Evolutionary conservation across 2,888 invertebrate genomes (phyloP).

Genomic region (Drosophila mimetica): DNA sequence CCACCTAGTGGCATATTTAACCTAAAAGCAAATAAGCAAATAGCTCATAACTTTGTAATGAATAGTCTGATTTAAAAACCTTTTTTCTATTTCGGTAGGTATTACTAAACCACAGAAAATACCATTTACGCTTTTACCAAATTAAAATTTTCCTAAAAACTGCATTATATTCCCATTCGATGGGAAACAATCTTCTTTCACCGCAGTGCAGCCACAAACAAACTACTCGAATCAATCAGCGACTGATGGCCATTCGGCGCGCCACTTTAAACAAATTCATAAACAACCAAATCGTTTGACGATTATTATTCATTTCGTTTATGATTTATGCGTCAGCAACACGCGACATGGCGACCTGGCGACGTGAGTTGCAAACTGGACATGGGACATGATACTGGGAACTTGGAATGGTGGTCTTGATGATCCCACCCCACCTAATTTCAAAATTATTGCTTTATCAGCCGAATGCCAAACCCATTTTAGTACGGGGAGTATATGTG

Average conservation of each 20-base stretch:
- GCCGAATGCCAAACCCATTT: constrained; percentile 37
- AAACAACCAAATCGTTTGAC: constrained; percentile 78
- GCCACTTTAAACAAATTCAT: constrained; percentile 79
- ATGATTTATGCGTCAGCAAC: constrained; percentile 75
- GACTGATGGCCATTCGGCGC: constrained; percentile 55
- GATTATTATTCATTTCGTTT: constrained; percentile 54
- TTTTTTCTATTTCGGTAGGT: too few species aligned
- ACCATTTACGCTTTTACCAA: too few species aligned
- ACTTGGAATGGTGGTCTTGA: not conserved
- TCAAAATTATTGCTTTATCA: constrained; percentile 53
- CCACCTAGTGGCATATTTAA: too few species aligned
- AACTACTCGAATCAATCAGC: constrained; percentile 69
- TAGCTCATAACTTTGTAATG: too few species aligned
- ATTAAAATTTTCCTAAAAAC: too few species aligned
- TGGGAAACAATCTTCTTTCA: too few species aligned
- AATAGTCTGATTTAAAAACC: too few species aligned
- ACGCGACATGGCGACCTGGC: constrained; percentile 63
- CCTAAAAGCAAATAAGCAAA: too few species aligned
- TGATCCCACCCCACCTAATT: constrained; percentile 27
- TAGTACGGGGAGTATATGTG: constrained; percentile 40
- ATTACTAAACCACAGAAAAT: too few species aligned
- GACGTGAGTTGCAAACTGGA: constrained; percentile 46
- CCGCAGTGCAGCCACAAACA: constrained; percentile 22
- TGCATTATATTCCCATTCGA: too few species aligned
- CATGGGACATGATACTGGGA: constrained; percentile 27